Base-by-base conservation (phyloP, 2,113 vertebrate species). In the Phalacrocorax brasilianus region DNA sequence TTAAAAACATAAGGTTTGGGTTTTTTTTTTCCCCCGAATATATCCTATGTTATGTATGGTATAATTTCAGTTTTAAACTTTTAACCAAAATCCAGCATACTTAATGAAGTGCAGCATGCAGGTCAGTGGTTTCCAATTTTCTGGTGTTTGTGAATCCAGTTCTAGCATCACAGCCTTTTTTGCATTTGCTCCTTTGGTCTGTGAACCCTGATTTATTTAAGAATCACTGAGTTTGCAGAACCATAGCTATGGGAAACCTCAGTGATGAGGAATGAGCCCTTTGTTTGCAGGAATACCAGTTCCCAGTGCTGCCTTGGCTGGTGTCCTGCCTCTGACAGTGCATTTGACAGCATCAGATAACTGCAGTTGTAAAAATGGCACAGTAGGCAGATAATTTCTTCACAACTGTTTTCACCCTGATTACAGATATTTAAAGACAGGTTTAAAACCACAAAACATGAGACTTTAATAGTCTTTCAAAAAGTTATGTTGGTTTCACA, bases 391-490 rank as follows among this genome's bases (percentile, higher is more conserved):
- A 80, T 83, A 83, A 93, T 83, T 95, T 90, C 40, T 82, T 93
- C 68, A 44, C 59, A 88, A 74, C 65, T 93, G 72, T 93, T 95
- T 95, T 87, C 62, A 49, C 47, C 59, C 49, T 79, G 45, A 89
- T 96, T 89, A 92, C 30, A 87, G 74, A 78, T 87, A 88, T 68
- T 94, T 95, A 91, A 94, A 89, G 77, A 72, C 42, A 65, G 27
- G 19, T 85, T 96, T 93, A 66, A 84, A 90, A 28, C 53, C 40
- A 77, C 86, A 91, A 89, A 91, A 45, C 52, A 33, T 63, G 38
- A 74, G 59, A 85, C 59, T 84, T 83, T 71, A 74, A 68, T 86
- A 93, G 55, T 44, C 30, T 86, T 86, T 96, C 52, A 88, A 86
- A 91, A 87, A 67, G 27, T 66, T 88, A 14, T 35, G 27, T 81